Evolutionary conservation across 2,797 vertebrate species (phyloP).

Genomic region (Urocyon cinereoargenteus): DNA sequence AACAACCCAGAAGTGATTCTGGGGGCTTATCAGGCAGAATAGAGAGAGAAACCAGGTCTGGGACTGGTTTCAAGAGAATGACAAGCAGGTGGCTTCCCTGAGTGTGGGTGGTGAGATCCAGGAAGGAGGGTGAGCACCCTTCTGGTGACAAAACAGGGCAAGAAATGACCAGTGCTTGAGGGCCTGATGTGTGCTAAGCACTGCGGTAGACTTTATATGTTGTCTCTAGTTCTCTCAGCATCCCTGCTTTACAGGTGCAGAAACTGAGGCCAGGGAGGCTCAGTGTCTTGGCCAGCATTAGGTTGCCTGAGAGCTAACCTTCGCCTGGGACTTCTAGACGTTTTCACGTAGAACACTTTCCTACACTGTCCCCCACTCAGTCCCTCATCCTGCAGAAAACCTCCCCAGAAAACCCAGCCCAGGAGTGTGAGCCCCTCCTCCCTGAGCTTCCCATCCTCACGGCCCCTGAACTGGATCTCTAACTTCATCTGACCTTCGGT

Average conservation of each 20-base stretch:
- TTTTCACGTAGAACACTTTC: neutral
- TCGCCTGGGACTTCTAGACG: neutral
- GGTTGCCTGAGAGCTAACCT: neutral
- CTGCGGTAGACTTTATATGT: rapidly evolving
- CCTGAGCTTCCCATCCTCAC: rapidly evolving
- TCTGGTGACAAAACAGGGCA: neutral
- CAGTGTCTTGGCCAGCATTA: neutral
- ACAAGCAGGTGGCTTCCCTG: neutral
- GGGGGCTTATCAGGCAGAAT: neutral
- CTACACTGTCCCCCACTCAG: neutral
- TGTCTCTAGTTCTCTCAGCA: neutral
- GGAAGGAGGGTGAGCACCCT: neutral
- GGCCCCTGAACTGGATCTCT: neutral
- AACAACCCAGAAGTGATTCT: neutral
- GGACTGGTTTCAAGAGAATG: neutral
- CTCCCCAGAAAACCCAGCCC: neutral
- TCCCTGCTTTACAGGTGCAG: neutral
- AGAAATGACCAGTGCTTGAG: rapidly evolving
- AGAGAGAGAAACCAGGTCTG: neutral
- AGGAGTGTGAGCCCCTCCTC: no score
- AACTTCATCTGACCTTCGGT: rapidly evolving
- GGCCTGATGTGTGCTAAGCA: neutral
- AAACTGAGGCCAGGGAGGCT: neutral
- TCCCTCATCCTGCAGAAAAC: neutral
- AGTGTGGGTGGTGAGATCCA: neutral